Evolutionary conservation across 2,113 vertebrate species (phyloP), one percentile per base, ranked within the genome.

Genomic region (Xiphophorus maculatus): DNA sequence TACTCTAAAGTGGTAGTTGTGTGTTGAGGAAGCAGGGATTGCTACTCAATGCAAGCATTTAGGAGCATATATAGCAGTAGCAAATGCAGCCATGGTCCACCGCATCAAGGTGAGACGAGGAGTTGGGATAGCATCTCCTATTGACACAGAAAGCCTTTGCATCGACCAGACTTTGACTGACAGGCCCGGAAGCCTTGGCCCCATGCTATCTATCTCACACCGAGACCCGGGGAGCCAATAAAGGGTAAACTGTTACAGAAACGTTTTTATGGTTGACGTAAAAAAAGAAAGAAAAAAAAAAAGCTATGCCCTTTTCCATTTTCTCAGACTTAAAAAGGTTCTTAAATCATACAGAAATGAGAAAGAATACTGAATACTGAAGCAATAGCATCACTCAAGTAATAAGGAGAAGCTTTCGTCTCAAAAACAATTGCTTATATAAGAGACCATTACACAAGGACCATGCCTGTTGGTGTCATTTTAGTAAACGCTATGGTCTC

Each of bases 81-180:
- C 81, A 60, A 74, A 71, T 58, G 71, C 48, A 63, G 80, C 71
- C 68, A 84, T 19, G 79, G 81, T 83, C 74, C 84, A 82, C 40
- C 75, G 86, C 83, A 66, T 89, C 85, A 91, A 89, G 86, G 87
- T 91, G 81, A 88, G 80, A 40, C 54, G 76, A 81, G 2, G 22
- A 88, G 84, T 69, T 37, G 85, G 88, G 87, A 89, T 86, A 87
- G 89, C 76, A 87, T 91, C 87, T 90, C 69, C 81, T 89, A 86
- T 80, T 88, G 91, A 92, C 87, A 88, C 72, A 62, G 66, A 73
- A 77, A 87, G 88, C 76, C 89, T 86, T 73, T 8, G 58, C 81
- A 93, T 93, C 76, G 83, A 90, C 80, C 83, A 32, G 32, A 61
- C 66, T 80, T 84, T 91, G 88, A 92, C 48, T 88, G 90, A 91